These are phyloP conservation scores for Alcedo quadribrachys DNA, from an alignment of 2,797 vertebrate genomes.

Conservation along the genomic window DNA sequence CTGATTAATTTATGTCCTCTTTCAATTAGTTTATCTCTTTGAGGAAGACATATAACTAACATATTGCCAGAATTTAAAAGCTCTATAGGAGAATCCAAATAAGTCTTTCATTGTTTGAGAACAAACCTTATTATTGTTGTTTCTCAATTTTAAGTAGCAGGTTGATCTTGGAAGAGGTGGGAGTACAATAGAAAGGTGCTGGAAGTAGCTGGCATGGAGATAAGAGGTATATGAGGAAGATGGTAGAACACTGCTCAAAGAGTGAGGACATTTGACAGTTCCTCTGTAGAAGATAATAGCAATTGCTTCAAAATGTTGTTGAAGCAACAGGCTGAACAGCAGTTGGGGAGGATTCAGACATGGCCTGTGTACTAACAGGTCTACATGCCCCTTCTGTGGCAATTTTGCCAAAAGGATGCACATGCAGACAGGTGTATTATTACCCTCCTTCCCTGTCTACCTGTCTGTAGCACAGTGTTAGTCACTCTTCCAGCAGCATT, in stretches of 20 bases:
- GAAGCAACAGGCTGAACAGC: not conserved
- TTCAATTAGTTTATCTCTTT: not conserved
- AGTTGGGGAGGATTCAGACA: not conserved
- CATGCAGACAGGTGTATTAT: not conserved
- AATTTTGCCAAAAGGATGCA: not conserved
- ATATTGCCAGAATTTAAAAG: not conserved
- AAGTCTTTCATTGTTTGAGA: not conserved
- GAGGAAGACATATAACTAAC: not conserved
- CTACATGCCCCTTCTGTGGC: not conserved
- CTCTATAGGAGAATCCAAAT: not conserved
- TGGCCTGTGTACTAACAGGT: not conserved
- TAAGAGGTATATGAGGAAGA: not conserved
- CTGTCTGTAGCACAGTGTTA: not conserved
- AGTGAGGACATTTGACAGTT: not conserved
- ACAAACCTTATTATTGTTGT: not conserved
- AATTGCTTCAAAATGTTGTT: not conserved
- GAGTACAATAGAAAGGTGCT: not conserved
- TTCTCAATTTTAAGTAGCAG: not conserved
- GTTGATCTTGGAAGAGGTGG: not conserved
- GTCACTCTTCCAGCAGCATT: not conserved
- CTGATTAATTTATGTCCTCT: not conserved
- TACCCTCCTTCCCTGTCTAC: not conserved
- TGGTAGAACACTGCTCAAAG: not conserved
- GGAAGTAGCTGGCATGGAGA: not conserved
- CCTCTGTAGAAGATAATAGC: not conserved